Base-by-base conservation (phyloP, 2,888 invertebrate genomes). In the Augiades crinisus region DNA sequence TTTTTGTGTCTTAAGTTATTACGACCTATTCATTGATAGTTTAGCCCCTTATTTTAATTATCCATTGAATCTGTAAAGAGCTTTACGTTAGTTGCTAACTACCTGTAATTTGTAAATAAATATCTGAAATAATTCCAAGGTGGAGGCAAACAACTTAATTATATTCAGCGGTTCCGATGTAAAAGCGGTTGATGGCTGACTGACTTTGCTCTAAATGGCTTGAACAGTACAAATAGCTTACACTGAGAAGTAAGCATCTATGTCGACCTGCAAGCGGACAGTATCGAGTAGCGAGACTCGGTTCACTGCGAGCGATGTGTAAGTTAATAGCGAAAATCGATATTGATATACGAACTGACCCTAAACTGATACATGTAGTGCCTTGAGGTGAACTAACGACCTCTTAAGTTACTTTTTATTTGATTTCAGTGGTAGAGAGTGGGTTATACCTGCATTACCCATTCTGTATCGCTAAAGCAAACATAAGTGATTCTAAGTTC, bases 161-260 rank as follows among this genome's bases (percentile, higher is more conserved):
- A n/a, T n/a, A n/a, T n/a, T n/a, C 3, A 27, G n/a, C 27, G 2
- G 27, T 27, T 27, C n/a, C 27, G 10, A 10, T 19, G 17, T 13
- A 17, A 27, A 16, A 30, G 19, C 43, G 12, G 31, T 27, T 31
- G 33, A 40, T 40, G 40, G 21, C 19, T 63, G 63, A 65, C 65
- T 57, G 66, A 52, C 47, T 52, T 60, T 81, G 79, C 78, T 72
- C 68, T 75, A 78, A 72, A 75, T 72, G 74, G 68, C 62, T 67
- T 81, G 81, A 84, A 81, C 79, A 81, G 78, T 83, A 84, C 84
- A 85, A 85, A 85, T 83, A 75, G 80, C 72, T 66, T 59, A 72
- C 64, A 70, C 70, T 70, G 69, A 72, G 70, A 72, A 58, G 65
- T 67, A 64, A 70, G 70, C 75, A 70, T 75, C 72, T 69, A 67